These are phyloP conservation scores for Chelon labrosus DNA, from an alignment of 2,797 vertebrate species.

Conservation along the genomic window DNA sequence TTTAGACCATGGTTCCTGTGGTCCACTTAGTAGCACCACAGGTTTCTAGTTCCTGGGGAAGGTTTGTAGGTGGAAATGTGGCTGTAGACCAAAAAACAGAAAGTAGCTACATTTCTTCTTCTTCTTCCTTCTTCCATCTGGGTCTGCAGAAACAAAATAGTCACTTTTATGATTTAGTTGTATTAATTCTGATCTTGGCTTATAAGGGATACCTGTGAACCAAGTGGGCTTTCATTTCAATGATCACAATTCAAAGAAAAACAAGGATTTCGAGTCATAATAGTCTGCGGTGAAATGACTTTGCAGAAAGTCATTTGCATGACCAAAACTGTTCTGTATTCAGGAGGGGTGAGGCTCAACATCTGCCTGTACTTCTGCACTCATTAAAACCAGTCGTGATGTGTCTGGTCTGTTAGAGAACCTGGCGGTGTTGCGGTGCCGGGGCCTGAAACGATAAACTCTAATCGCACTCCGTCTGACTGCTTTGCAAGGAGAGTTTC, in stretches of 20 bases:
- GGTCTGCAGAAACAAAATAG: too few species aligned
- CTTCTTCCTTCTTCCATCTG: not conserved
- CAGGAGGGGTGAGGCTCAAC: slow-evolving; percentile 25
- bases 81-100: not conserved
- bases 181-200: not conserved
- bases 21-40: too few species aligned
- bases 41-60: too few species aligned
- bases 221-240: not conserved
- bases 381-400: slow-evolving; percentile 40
- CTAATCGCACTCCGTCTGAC: slow-evolving; percentile 40
- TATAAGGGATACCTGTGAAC: not conserved
- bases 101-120: not conserved
- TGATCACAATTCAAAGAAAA: not conserved
- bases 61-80: too few species aligned
- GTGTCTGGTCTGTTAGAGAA: slow-evolving; percentile 41
- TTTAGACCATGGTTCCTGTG: too few species aligned
- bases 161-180: not conserved
- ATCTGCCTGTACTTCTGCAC: slow-evolving; percentile 38
- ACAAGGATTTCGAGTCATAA: slow-evolving; percentile 4
- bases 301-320: slow-evolving; percentile 47
- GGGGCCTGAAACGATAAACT: slow-evolving; percentile 23
- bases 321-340: slow-evolving; percentile 28
- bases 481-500: slow-evolving; percentile 42
- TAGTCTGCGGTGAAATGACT: slow-evolving; percentile 20
- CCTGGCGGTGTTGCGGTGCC: slow-evolving; percentile 10